Conservation (phyloP, 2,113 vertebrate genomes). For the Neodontobutis hainanensis region DNA sequence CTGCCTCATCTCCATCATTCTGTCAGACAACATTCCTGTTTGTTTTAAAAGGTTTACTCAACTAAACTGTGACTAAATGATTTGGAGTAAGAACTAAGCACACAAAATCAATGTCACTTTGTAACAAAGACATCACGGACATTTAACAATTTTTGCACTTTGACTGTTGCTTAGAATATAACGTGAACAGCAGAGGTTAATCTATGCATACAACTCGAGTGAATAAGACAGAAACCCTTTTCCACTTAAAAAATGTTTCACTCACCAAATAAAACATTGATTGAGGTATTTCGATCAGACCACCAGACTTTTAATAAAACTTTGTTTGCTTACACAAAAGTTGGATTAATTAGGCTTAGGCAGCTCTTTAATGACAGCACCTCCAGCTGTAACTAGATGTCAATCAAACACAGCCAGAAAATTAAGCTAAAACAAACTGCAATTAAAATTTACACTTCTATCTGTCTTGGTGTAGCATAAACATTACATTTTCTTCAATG, state of each 20-base stretch:
- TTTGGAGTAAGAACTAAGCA: conserved; percentile 36
- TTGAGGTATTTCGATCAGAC: background rate
- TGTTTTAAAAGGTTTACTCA: conserved; percentile 57
- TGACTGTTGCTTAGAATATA: no score
- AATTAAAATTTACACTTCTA: conserved; percentile 67
- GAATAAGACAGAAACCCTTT: background rate
- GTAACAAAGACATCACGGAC: conserved; percentile 55
- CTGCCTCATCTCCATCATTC: conserved; percentile 70
- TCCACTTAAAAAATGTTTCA: background rate
- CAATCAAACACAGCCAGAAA: conserved; percentile 45
- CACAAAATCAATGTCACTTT: conserved; percentile 60
- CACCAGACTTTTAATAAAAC: conserved; percentile 11
- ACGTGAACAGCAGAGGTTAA: no score
- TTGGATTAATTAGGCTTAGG: conserved; percentile 55
- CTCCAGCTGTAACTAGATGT: conserved; percentile 45
- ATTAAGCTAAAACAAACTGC: conserved; percentile 62
- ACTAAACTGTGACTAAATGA: conserved; percentile 48
- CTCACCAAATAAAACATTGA: background rate
- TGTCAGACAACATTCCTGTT: conserved; percentile 64
- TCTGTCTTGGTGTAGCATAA: conserved; percentile 61
- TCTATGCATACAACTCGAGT: no score
- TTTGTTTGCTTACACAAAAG: conserved; percentile 47
- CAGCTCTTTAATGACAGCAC: conserved; percentile 41
- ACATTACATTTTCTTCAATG: conserved; percentile 77
- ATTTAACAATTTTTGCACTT: background rate